These are phyloP conservation scores for Pao palembangensis DNA, from an alignment of 2,113 vertebrate genomes.

Conservation along the genomic window DNA sequence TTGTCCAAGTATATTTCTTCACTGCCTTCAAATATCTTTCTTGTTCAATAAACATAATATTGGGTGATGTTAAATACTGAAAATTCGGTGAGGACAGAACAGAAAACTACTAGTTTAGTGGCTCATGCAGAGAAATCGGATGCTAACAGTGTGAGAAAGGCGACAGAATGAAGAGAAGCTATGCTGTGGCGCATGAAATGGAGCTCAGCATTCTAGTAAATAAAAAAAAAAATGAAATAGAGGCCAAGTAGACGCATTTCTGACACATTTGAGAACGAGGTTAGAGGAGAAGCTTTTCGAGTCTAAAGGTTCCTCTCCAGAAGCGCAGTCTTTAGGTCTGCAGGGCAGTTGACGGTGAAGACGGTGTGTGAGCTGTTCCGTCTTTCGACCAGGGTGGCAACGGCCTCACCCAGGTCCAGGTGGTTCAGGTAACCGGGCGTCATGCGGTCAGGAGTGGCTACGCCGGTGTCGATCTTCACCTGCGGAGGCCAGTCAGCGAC, in stretches of 20 bases:
- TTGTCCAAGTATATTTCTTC: too few species aligned
- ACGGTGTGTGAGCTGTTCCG: constrained; percentile 65
- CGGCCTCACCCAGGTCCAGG: constrained; percentile 76
- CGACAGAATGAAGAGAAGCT: constrained; percentile 3
- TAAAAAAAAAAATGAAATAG: background rate
- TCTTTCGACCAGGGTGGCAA: constrained; percentile 73
- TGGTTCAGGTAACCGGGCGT: constrained; percentile 77
- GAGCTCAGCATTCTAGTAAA: constrained; percentile 2
- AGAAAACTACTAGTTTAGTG: background rate
- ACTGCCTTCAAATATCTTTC: too few species aligned
- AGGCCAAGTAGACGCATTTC: constrained; percentile 6
- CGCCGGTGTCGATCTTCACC: constrained; percentile 81
- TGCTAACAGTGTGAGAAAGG: background rate
- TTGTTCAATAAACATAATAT: too few species aligned
- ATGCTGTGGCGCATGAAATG: background rate
- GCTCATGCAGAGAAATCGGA: constrained; percentile 23
- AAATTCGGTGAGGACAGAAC: too few species aligned
- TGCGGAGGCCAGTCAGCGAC: constrained; percentile 30
- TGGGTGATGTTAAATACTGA: too few species aligned
- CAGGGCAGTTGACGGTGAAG: constrained; percentile 66
- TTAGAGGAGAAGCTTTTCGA: background rate
- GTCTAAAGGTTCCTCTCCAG: constrained; percentile 60
- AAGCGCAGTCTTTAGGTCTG: constrained; percentile 72
- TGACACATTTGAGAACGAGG: constrained; percentile 1
- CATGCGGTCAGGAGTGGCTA: constrained; percentile 71